Conservation (phyloP, 2,888 invertebrate species). For the Eutolmus rufibarbis region DNA sequence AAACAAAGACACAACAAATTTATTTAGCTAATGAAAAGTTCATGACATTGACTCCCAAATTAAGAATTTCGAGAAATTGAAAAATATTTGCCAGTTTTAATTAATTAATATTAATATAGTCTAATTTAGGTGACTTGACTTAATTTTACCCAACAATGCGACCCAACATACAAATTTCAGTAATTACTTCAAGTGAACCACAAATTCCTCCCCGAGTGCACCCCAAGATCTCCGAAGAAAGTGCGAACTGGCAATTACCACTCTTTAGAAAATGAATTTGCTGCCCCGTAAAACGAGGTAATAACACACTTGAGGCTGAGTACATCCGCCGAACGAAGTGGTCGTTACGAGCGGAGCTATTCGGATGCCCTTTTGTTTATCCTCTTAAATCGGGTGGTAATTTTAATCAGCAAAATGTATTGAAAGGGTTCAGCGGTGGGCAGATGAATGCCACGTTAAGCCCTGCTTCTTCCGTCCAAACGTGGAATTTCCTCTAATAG, state of each 20-base stretch:
- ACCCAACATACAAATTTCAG: background rate
- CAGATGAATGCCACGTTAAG: conserved; percentile 32
- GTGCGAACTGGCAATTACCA: background rate
- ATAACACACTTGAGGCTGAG: background rate
- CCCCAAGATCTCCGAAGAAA: background rate
- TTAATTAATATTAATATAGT: background rate
- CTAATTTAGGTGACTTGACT: background rate
- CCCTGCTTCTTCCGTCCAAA: background rate
- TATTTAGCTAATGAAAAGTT: too few relatives aligned
- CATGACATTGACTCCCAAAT: too few relatives aligned
- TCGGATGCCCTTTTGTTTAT: conserved; percentile 37
- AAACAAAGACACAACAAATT: too few relatives aligned
- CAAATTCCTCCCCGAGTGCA: background rate
- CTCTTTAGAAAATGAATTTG: conserved; percentile 39
- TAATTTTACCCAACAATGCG: background rate
- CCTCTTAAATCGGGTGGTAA: conserved; percentile 50
- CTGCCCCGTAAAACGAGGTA: conserved; percentile 5
- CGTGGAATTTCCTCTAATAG: background rate
- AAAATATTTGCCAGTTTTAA: background rate
- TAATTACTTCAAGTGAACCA: background rate
- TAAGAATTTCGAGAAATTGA: too few relatives aligned
- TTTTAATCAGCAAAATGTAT: conserved; percentile 63
- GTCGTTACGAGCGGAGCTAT: background rate
- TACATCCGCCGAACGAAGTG: background rate
- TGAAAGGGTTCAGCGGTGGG: conserved; percentile 50